Percentiles rank a stretch among this genome's conserved stretches.
Evolutionary conservation across 2,797 vertebrate species (phyloP).

Genomic region (Rhincodon typus): DNA sequence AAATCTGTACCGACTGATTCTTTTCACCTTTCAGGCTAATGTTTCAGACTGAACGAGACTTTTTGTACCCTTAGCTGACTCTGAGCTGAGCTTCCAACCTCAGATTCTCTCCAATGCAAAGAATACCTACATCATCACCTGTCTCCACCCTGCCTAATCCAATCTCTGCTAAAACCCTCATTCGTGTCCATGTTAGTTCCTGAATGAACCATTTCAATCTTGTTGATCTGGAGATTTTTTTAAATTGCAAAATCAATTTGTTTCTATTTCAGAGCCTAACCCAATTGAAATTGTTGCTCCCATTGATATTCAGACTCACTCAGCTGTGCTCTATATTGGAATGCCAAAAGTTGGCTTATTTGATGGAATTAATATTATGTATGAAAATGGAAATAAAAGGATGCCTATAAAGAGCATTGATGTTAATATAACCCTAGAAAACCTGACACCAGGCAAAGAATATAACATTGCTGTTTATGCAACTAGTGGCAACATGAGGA

Average conservation of each 20-base stretch:
- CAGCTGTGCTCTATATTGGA: constrained; percentile 61
- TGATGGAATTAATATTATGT: constrained; percentile 62
- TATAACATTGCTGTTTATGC: constrained; percentile 63
- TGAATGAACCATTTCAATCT: background rate
- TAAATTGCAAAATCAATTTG: background rate
- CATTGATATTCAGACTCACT: constrained; percentile 50
- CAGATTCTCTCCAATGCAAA: background rate
- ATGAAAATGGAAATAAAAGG: constrained; percentile 47
- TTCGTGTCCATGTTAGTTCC: background rate
- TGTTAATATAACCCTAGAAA: constrained; percentile 51
- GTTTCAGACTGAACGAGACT: background rate
- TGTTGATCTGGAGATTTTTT: background rate
- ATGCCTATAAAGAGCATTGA: constrained; percentile 47
- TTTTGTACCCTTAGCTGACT: background rate
- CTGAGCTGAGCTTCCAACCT: background rate
- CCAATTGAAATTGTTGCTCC: constrained; percentile 60
- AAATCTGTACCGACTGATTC: background rate
- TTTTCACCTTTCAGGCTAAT: background rate
- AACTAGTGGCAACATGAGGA: constrained; percentile 60
- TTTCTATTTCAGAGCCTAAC: constrained; percentile 59
- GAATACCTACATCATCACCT: background rate
- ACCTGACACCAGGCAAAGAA: constrained; percentile 64
- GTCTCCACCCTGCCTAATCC: background rate
- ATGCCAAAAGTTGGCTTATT: constrained; percentile 58
- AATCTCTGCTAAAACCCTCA: background rate